Percentiles rank a stretch among this genome's conserved stretches.
Evolutionary conservation across 2,797 vertebrate genomes (phyloP).

Genomic region (Cyclopterus lumpus): DNA sequence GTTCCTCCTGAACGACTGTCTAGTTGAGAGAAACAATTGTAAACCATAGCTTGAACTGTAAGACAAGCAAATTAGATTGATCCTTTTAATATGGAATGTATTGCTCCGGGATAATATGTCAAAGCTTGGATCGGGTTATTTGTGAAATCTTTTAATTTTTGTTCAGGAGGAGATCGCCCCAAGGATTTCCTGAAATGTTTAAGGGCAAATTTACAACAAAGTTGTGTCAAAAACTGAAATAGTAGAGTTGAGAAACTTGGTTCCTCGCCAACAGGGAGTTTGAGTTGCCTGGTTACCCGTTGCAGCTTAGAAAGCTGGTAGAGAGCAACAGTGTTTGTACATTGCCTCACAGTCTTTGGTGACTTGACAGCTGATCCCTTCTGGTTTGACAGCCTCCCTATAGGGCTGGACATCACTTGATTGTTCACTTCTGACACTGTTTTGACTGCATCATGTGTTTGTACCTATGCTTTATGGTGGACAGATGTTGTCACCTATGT

Average conservation of each 20-base stretch:
- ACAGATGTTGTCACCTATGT: background rate
- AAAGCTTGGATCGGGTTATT: background rate
- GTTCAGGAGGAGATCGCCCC: background rate
- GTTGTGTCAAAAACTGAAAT: constrained; percentile 30
- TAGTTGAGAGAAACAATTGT: constrained; percentile 14
- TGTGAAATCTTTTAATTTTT: background rate
- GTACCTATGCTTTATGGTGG: background rate
- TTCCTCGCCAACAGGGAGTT: constrained; percentile 43
- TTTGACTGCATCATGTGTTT: constrained; percentile 33
- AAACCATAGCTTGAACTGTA: constrained; percentile 25
- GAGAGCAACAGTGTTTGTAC: constrained; percentile 43
- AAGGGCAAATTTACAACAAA: constrained; percentile 4
- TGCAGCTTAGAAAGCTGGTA: constrained; percentile 31
- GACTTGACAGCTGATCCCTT: constrained; percentile 61
- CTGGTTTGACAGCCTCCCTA: constrained; percentile 46
- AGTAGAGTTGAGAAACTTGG: constrained; percentile 47
- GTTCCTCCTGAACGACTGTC: constrained; percentile 27
- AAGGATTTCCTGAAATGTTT: constrained; percentile 2
- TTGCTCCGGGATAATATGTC: background rate
- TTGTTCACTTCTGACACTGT: constrained; percentile 43
- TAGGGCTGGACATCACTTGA: constrained; percentile 43
- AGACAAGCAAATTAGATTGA: constrained; percentile 22
- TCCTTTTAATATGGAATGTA: constrained; percentile 5
- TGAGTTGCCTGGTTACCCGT: constrained; percentile 51
- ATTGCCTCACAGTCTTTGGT: constrained; percentile 51